Conservation (phyloP, 1,140 invertebrate genomes). For the Copidosoma floridanum region DNA sequence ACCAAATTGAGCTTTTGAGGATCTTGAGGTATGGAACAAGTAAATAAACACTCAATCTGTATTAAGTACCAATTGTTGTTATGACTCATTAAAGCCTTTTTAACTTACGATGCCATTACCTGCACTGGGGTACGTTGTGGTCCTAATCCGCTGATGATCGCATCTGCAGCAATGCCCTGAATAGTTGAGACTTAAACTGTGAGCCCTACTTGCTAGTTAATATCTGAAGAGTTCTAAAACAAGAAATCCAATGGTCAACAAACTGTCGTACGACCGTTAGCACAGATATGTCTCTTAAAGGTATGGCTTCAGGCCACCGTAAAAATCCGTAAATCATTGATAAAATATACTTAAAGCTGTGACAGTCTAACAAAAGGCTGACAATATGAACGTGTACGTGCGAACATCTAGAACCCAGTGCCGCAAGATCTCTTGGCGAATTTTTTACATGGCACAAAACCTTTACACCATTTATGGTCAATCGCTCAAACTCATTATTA, state of each 20-base stretch:
- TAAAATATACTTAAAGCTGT: conserved; percentile 29
- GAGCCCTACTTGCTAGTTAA: background rate
- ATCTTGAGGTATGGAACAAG: too few relatives aligned
- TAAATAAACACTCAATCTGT: too few relatives aligned
- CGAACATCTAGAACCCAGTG: conserved; percentile 33
- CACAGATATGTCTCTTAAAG: background rate
- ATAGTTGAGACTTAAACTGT: background rate
- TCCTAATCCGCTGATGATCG: background rate
- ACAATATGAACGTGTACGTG: conserved; percentile 51
- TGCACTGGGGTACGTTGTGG: background rate
- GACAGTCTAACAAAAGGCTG: conserved; percentile 42
- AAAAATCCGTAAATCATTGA: conserved; percentile 22
- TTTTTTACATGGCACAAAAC: background rate
- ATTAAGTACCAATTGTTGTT: background rate
- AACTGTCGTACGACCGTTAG: background rate
- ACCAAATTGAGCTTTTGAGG: too few relatives aligned
- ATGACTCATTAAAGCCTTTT: background rate
- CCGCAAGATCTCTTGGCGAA: background rate
- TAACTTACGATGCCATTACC: background rate
- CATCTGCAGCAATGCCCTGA: background rate
- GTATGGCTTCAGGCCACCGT: background rate
- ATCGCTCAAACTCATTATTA: too few relatives aligned
- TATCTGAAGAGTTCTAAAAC: background rate
- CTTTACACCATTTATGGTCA: too few relatives aligned
- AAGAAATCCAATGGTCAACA: background rate